Percentiles rank a stretch among this genome's conserved stretches.
Evolutionary conservation across 2,888 invertebrate species (phyloP).

Genomic region (Arctia plantaginis): DNA sequence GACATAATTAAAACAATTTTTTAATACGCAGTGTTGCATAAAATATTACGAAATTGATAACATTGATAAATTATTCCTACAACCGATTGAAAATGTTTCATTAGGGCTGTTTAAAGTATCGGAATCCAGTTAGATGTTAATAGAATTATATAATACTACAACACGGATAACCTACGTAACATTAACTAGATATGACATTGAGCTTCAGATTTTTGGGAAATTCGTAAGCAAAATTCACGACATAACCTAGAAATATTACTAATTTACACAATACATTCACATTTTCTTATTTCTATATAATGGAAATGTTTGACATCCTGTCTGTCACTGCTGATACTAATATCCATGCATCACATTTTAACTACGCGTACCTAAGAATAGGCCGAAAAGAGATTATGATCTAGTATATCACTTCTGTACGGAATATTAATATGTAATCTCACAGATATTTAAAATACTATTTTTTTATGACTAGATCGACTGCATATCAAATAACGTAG

Average conservation of each 20-base stretch:
- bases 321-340: neutral
- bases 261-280: neutral
- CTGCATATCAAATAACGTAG: neutral
- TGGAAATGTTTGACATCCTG: neutral
- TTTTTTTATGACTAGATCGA: slow-evolving; percentile 1
- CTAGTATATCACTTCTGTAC: too few species aligned
- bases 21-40: neutral
- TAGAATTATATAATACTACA: neutral
- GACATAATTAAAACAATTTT: neutral
- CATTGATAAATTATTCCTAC: neutral
- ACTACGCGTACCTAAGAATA: neutral
- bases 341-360: neutral
- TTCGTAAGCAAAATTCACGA: neutral
- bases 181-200: neutral
- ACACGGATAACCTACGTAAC: neutral
- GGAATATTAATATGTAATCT: neutral
- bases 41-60: slow-evolving; percentile 1
- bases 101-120: neutral
- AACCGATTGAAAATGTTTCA: neutral
- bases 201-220: neutral
- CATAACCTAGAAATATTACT: neutral
- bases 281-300: neutral
- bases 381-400: neutral
- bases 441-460: neutral
- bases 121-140: neutral